These are phyloP conservation scores for Fopius arisanus DNA, from an alignment of 1,140 invertebrate genomes.

Conservation along the genomic window DNA sequence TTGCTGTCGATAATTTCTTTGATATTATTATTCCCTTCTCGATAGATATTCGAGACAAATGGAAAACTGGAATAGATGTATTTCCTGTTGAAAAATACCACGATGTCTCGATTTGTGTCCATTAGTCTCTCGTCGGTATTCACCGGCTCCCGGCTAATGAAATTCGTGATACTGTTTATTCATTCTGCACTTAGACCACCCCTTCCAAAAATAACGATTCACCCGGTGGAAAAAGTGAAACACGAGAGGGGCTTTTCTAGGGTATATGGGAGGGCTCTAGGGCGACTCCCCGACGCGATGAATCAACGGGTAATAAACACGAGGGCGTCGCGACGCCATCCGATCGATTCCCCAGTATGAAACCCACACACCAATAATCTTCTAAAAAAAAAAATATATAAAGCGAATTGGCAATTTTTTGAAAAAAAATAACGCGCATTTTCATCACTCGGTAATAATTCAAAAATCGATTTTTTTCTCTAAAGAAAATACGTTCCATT, in stretches of 20 bases:
- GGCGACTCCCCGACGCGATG: slow-evolving; percentile 16
- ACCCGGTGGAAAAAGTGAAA: neutral
- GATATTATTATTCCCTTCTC: no score
- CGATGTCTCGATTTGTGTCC: neutral
- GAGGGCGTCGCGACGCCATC: slow-evolving; percentile 18
- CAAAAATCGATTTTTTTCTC: no score
- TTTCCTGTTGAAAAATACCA: no score
- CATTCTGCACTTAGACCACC: neutral
- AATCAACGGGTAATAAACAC: slow-evolving; percentile 30
- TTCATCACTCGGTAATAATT: no score
- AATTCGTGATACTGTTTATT: neutral
- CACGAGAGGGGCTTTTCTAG: neutral
- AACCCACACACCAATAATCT: no score
- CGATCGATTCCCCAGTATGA: slow-evolving; percentile 24
- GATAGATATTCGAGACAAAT: no score
- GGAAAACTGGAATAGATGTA: no score
- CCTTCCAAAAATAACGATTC: neutral
- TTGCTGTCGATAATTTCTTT: no score
- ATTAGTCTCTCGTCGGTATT: neutral
- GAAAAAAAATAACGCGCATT: no score
- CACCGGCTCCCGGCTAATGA: neutral
- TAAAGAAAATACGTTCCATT: no score
- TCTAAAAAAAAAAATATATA: no score
- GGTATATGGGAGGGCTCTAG: neutral
- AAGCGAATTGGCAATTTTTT: no score